phyloP scores from a whole-genome alignment of 64 coral and sea anemone genomes.

The Montipora capricornis region DNA sequence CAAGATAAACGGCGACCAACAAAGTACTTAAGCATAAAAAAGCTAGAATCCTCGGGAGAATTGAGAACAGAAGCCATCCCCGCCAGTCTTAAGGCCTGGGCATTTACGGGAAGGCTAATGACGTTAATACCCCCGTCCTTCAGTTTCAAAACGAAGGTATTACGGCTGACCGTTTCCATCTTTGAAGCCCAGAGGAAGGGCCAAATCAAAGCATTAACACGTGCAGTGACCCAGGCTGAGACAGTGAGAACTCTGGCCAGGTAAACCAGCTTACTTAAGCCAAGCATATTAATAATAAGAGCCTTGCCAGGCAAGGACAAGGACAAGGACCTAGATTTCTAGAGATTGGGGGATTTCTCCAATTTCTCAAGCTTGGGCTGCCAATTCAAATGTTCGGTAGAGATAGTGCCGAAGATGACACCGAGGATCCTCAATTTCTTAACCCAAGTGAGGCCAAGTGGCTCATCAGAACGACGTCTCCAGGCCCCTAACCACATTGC shows the following conservation, averaged over 20 bases:
- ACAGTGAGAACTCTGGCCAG: not conserved
- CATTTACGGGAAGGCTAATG: not conserved
- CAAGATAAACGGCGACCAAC: not conserved
- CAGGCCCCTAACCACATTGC: too few species aligned
- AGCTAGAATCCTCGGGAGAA: not conserved
- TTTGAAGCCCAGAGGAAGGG: not conserved
- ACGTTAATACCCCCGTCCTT: not conserved
- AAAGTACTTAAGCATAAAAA: not conserved
- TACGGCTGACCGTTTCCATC: not conserved
- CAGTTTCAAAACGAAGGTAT: not conserved
- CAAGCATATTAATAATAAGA: too few species aligned
- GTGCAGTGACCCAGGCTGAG: not conserved
- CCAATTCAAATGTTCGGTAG: too few species aligned
- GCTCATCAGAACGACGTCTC: too few species aligned
- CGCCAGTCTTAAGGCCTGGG: not conserved
- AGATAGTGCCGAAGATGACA: too few species aligned
- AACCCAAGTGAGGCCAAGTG: too few species aligned
- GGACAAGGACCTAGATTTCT: too few species aligned
- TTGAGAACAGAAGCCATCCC: not conserved
- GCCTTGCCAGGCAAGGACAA: too few species aligned
- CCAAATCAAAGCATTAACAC: not conserved
- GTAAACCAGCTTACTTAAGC: too few species aligned
- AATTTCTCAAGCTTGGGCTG: too few species aligned
- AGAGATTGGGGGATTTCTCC: too few species aligned
- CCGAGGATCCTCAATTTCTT: too few species aligned